Conservation (phyloP, 2,113 vertebrate genomes). For the Dolichotis patagonum region DNA sequence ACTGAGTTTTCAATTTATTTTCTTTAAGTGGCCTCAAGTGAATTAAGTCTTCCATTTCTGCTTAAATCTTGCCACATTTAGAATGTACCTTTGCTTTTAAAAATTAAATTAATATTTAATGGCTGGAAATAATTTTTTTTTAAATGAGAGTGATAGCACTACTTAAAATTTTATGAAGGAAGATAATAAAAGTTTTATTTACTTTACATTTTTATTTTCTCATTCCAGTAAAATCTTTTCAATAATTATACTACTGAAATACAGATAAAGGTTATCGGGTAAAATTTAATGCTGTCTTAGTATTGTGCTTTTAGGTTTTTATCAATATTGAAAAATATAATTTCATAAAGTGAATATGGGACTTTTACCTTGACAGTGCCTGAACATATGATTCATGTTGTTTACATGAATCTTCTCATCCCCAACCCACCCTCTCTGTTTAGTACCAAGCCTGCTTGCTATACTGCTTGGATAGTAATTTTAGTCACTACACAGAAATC, state of each 20-base stretch:
- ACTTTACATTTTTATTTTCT: conserved; percentile 29
- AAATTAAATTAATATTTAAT: conserved; percentile 62
- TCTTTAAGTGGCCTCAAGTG: conserved; percentile 5
- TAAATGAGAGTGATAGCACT: not conserved
- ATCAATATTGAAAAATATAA: not conserved
- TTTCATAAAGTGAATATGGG: not conserved
- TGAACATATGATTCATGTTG: not conserved
- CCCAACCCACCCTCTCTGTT: not conserved
- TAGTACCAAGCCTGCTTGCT: not conserved
- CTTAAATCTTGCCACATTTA: conserved; percentile 44
- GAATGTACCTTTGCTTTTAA: conserved; percentile 39
- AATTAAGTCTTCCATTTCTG: conserved; percentile 14
- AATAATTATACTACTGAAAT: not conserved
- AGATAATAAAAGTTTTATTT: conserved; percentile 50
- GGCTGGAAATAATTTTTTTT: not conserved
- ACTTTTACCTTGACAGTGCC: not conserved
- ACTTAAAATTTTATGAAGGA: conserved; percentile 62
- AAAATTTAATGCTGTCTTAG: not conserved
- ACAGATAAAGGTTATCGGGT: not conserved
- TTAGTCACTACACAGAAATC: not conserved
- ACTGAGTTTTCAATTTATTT: not conserved
- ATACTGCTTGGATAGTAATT: not conserved
- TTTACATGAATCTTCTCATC: not conserved
- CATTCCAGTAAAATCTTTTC: conserved; percentile 29
- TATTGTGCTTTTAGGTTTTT: conserved; percentile 31